Conservation (phyloP, 2,797 vertebrate genomes). For the Lycodopsis pacificus region DNA sequence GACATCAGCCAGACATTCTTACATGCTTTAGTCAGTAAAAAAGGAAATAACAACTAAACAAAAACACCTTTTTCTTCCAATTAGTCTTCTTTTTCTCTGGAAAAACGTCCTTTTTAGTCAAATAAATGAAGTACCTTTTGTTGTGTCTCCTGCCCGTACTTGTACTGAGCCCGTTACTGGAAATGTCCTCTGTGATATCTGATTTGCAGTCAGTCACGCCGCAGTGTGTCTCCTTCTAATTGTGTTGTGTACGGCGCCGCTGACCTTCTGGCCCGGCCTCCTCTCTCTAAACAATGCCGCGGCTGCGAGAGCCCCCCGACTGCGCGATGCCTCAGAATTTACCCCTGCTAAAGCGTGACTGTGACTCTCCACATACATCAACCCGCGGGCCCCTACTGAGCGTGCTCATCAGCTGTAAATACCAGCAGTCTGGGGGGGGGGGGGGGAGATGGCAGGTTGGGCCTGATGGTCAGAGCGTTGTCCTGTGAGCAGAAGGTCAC, state of each 20-base stretch:
- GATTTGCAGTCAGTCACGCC: conserved; percentile 56
- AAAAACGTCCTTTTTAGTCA: too few relatives aligned
- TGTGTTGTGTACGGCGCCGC: conserved; percentile 48
- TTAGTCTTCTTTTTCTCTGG: background rate
- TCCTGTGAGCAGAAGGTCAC: conserved; percentile 68
- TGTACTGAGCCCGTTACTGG: background rate
- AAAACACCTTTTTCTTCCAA: background rate
- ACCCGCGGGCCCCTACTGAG: conserved; percentile 67
- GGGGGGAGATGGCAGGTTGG: conserved; percentile 48
- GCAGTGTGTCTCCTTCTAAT: conserved; percentile 61
- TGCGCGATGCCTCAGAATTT: conserved; percentile 69
- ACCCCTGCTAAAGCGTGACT: conserved; percentile 74
- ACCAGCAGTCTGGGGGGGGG: conserved; percentile 72
- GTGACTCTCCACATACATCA: conserved; percentile 77
- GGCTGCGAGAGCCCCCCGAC: conserved; percentile 57
- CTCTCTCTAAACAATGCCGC: conserved; percentile 41
- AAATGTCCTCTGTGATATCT: conserved; percentile 43
- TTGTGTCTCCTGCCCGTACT: background rate
- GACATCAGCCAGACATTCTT: background rate
- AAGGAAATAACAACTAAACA: background rate
- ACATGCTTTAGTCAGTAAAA: background rate
- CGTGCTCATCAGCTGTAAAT: conserved; percentile 82
- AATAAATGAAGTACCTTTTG: background rate
- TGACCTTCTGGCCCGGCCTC: conserved; percentile 73
- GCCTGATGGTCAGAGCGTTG: conserved; percentile 41